phyloP scores from a whole-genome alignment of 1,140 invertebrate genomes.

The Drosophila nikananu region DNA sequence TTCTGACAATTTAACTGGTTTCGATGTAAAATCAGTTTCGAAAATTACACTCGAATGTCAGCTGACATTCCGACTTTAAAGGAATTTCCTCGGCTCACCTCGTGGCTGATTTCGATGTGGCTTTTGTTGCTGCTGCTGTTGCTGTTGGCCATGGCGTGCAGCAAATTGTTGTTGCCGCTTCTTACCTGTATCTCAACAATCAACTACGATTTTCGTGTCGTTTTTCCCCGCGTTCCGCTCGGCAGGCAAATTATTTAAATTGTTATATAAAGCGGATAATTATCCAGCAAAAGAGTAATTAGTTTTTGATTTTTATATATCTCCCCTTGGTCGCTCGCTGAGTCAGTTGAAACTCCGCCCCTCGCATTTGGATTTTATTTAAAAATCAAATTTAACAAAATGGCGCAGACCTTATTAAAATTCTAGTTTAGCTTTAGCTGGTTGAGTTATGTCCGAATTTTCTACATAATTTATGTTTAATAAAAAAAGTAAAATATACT shows the following conservation, averaged over 20 bases:
- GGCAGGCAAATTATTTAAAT: slow-evolving; percentile 79
- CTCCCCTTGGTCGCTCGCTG: background rate
- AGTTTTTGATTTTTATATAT: slow-evolving; percentile 50
- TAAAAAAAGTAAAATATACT: background rate
- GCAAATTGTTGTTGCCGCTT: slow-evolving; percentile 68
- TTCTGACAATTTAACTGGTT: slow-evolving; percentile 85
- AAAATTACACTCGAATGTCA: slow-evolving; percentile 80
- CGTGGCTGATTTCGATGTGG: slow-evolving; percentile 15
- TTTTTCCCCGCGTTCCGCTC: slow-evolving; percentile 7
- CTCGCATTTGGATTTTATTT: background rate
- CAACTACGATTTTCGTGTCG: slow-evolving; percentile 65
- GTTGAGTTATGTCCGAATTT: background rate
- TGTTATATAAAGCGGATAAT: slow-evolving; percentile 78
- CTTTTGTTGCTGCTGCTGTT: slow-evolving; percentile 21
- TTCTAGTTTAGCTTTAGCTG: background rate
- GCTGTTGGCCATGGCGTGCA: slow-evolving; percentile 77
- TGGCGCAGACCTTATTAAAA: background rate
- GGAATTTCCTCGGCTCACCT: slow-evolving; percentile 69
- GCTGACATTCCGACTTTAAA: slow-evolving; percentile 73
- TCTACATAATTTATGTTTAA: background rate
- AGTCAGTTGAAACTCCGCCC: background rate
- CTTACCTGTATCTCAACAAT: slow-evolving; percentile 40
- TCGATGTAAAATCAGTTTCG: slow-evolving; percentile 85
- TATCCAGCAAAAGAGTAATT: slow-evolving; percentile 65
- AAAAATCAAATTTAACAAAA: slow-evolving; percentile 4